Base-by-base conservation (phyloP, 2,797 vertebrate genomes). In the Carapus acus region DNA sequence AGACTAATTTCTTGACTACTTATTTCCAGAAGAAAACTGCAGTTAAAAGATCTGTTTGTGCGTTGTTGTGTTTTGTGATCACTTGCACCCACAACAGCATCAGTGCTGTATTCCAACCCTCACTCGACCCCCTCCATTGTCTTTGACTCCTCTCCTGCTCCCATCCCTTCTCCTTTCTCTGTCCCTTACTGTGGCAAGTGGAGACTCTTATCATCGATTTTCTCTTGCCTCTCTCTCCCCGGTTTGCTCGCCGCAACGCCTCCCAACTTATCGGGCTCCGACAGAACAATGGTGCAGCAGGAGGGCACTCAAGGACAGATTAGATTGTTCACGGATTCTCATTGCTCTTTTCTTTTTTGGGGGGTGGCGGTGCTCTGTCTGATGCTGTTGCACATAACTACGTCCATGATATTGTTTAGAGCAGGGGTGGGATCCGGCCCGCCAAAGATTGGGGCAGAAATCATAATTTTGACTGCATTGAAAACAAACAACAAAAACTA, bases 261-360 rank as follows among this genome's bases (percentile, higher is more conserved):
- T 74, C 75, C 77, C 69, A 81, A 83, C 77, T 78, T 80, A 82
- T 82, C 75, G 74, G 65, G 54, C 76, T 75, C 71, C 64, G 69
- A 69, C 78, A 77, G 77, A 79, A 79, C 78, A 79, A 80, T 81
- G 74, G 74, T 74, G 78, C 81, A 75, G 68, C 61, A 72, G 74
- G 67, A 83, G 83, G 73, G 73, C 84, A 83, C 64, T 83, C 72
- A 83, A 83, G 79, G 82, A 85, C 79, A 83, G 81, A 85, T 82
- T 82, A 73, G 73, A 82, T 82, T 79, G 71, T 84, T 83, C 71
- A 43, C 63, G 67, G 67, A 79, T 73, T 67, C 70, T 80, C 68
- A 67, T 78, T 70, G 49, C 74, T 79, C 62, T 49, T 69, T 63
- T 75, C 72, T 75, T 73, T 67, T n/a, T n/a, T n/a, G n/a, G n/a